Conservation (phyloP, 2,113 vertebrate genomes). For the Cynoglossus semilaevis region DNA sequence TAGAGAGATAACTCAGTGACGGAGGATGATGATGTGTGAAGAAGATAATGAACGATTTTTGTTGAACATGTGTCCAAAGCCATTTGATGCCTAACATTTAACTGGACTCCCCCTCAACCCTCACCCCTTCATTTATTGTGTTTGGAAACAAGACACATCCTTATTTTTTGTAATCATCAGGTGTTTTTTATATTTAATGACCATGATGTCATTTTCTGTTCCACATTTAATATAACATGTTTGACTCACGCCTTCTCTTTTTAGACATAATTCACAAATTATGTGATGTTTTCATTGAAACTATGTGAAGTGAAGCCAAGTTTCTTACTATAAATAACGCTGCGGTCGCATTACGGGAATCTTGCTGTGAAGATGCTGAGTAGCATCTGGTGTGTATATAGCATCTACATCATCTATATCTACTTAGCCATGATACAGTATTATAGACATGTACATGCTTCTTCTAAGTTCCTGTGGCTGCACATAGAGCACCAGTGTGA, state of each 20-base stretch:
- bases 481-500: constrained; percentile 72
- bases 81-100: constrained; percentile 47
- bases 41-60: constrained; percentile 50
- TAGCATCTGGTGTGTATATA: constrained; percentile 78
- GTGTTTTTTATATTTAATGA: constrained; percentile 32
- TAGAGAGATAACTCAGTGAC: constrained; percentile 32
- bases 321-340: constrained; percentile 69
- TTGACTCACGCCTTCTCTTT: constrained; percentile 28
- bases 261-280: constrained; percentile 33
- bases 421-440: constrained; percentile 80
- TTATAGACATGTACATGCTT: constrained; percentile 74
- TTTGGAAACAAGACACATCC: constrained; percentile 34
- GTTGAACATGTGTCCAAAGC: constrained; percentile 34
- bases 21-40: constrained; percentile 24
- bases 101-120: constrained; percentile 36
- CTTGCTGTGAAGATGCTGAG: constrained; percentile 71
- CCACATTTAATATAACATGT: constrained; percentile 29
- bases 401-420: constrained; percentile 66
- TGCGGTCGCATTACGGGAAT: constrained; percentile 69
- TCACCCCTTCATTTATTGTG: constrained; percentile 7
- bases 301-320: constrained; percentile 56
- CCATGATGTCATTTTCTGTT: constrained; percentile 34
- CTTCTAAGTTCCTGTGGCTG: constrained; percentile 74
- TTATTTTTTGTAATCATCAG: constrained; percentile 27
- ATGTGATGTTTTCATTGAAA: constrained; percentile 54